Evolutionary conservation across 2,797 vertebrate genomes (phyloP).

Genomic region (Malacoctenus gilli): DNA sequence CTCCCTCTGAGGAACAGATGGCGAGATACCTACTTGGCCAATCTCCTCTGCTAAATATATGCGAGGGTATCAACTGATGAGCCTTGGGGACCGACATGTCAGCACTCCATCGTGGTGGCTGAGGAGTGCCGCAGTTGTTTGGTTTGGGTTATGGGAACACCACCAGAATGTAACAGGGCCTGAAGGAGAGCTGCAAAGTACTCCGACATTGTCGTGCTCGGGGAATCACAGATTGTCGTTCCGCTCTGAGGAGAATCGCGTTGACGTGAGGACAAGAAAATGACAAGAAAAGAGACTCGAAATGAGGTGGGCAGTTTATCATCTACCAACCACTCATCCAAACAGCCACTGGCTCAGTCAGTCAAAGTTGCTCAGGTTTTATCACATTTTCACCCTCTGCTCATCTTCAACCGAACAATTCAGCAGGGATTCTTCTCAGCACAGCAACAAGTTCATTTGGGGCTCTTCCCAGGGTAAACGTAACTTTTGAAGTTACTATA

Average conservation of each 20-base stretch:
- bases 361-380: too few relatives aligned
- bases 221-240: constrained; percentile 1
- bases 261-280: neutral
- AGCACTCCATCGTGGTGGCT: constrained; percentile 21
- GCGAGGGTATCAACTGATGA: constrained; percentile 30
- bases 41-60: constrained; percentile 32
- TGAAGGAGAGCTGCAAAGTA: neutral
- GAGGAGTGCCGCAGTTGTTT: constrained; percentile 7
- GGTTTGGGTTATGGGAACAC: neutral
- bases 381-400: too few relatives aligned
- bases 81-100: constrained; percentile 18
- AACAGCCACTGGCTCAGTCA: too few relatives aligned
- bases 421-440: too few relatives aligned
- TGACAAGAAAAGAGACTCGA: neutral
- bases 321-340: too few relatives aligned
- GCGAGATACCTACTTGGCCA: constrained; percentile 20
- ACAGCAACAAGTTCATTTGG: too few relatives aligned
- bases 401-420: too few relatives aligned
- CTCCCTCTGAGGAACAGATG: constrained; percentile 1
- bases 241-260: neutral
- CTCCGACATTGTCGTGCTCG: neutral
- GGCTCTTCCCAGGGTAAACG: too few relatives aligned
- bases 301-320: too few relatives aligned
- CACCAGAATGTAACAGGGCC: constrained; percentile 8
- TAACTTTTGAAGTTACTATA: too few relatives aligned